phyloP scores from a whole-genome alignment of 2,797 vertebrate genomes.

The Melanotaenia pygmaea region DNA sequence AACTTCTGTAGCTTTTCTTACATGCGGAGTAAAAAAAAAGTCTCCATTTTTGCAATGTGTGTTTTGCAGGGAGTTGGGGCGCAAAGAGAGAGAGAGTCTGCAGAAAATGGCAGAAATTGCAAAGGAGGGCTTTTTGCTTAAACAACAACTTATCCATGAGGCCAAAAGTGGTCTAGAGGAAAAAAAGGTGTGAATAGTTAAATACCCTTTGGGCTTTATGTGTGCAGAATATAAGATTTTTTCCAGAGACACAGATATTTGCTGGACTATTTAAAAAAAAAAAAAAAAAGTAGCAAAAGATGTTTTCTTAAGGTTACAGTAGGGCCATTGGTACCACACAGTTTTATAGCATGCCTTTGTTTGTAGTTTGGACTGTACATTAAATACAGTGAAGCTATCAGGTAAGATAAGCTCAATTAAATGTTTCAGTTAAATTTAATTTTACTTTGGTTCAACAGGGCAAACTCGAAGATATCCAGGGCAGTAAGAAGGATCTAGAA shows the following conservation, averaged over 20 bases:
- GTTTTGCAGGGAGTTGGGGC: slow-evolving; percentile 87
- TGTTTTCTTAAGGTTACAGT: not conserved
- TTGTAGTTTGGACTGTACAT: not conserved
- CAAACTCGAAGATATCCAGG: slow-evolving; percentile 83
- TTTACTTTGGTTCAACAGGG: slow-evolving; percentile 67
- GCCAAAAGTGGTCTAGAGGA: slow-evolving; percentile 87
- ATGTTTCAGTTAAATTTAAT: not conserved
- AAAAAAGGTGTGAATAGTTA: slow-evolving; percentile 82
- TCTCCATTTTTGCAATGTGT: slow-evolving; percentile 7
- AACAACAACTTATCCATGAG: slow-evolving; percentile 89
- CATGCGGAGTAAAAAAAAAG: not conserved
- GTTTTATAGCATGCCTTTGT: not conserved
- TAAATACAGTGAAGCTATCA: not conserved
- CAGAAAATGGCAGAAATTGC: slow-evolving; percentile 89
- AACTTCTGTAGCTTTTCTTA: not conserved
- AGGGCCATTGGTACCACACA: not conserved
- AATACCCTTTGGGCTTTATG: not conserved
- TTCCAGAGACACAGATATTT: not conserved
- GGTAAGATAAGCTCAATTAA: no score
- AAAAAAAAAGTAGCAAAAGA: slow-evolving; percentile 2
- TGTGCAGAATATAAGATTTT: not conserved
- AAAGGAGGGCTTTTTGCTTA: slow-evolving; percentile 89
- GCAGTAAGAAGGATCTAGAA: slow-evolving; percentile 83
- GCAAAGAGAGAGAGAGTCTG: slow-evolving; percentile 86
- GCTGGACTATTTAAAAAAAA: no score